phyloP scores from a whole-genome alignment of 2,888 invertebrate species.

The Keiferia lycopersicella region DNA sequence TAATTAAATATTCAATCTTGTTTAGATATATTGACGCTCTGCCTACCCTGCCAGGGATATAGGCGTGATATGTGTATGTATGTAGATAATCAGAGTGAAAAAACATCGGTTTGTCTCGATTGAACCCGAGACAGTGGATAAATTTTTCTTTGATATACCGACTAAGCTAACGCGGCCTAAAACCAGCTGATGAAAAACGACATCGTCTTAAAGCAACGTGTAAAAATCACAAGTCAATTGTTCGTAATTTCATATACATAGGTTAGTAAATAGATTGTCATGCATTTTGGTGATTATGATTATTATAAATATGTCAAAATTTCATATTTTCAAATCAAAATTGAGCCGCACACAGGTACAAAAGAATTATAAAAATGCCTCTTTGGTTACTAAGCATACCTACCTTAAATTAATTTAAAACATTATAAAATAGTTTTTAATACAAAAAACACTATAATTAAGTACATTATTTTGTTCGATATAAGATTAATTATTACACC shows the following conservation, averaged over 20 bases:
- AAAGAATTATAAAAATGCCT: conserved; percentile 8
- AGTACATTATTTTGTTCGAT: conserved; percentile 13
- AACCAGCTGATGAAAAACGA: too few relatives aligned
- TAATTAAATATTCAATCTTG: not conserved
- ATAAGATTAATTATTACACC: not conserved
- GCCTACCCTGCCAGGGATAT: too few relatives aligned
- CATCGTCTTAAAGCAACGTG: too few relatives aligned
- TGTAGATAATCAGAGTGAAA: too few relatives aligned
- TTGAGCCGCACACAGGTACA: conserved; percentile 17
- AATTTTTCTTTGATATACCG: too few relatives aligned
- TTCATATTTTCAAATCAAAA: not conserved
- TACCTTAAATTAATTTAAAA: conserved; percentile 6
- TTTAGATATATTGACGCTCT: too few relatives aligned
- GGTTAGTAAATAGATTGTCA: not conserved
- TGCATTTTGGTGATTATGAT: not conserved
- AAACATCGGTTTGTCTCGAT: too few relatives aligned
- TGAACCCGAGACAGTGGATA: too few relatives aligned
- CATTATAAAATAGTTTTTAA: not conserved
- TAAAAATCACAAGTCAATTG: too few relatives aligned
- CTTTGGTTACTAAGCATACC: conserved; percentile 18
- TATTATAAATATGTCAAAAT: not conserved
- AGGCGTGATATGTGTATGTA: too few relatives aligned
- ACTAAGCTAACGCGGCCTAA: too few relatives aligned
- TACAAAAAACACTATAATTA: conserved; percentile 5
- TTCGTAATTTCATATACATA: not conserved